Base-by-base conservation (phyloP, 2,888 invertebrate species). In the Pseudococcus jackbeardsleyi region DNA sequence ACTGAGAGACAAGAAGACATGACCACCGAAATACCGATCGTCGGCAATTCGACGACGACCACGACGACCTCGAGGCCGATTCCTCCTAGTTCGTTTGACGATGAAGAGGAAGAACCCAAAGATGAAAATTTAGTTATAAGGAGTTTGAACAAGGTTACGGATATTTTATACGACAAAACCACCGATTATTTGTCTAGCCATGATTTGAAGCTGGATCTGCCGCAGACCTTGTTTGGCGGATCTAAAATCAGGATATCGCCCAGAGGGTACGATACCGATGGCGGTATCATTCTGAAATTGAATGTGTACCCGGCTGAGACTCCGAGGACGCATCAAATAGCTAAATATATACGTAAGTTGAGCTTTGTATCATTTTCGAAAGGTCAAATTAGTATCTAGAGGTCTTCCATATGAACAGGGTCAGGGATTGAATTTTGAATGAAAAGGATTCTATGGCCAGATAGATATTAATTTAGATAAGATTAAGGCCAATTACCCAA, bases 171-270 rank as follows among this genome's bases (percentile, higher is more conserved):
- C 90, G 94, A 94, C 79, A 95, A 95, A 91, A 94, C 95, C 11
- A 92, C 95, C 0, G 94, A 94, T 90, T 96, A 96, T 90, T 92
- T 96, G 39, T 94, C 95, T 91, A 96, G 95, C 0, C 96, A 96
- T 90, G 95, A 96, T 91, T 92, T 96, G 91, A 94, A 95, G 90
- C 90, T 96, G 64, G 92, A 94, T 77, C 91, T 97, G 84, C 96
- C 96, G 0, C 94, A 95, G 89, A 92, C 94, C 88, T 92, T 96
- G 90, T 96, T 96, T 91, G 94, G 95, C 77, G 96, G 88, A 8
- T 77, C 88, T 9, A 84, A 68, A 77, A 19, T 88, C 48, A 33
- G 59, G 7, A 84, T 88, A 33, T 96, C 96, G 12, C 96, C 96
- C 0, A 92, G 94, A 26, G 94, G 95, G 0, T 91, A 96, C 79